phyloP scores from a whole-genome alignment of 2,888 invertebrate genomes.

The Andrena fulva region DNA sequence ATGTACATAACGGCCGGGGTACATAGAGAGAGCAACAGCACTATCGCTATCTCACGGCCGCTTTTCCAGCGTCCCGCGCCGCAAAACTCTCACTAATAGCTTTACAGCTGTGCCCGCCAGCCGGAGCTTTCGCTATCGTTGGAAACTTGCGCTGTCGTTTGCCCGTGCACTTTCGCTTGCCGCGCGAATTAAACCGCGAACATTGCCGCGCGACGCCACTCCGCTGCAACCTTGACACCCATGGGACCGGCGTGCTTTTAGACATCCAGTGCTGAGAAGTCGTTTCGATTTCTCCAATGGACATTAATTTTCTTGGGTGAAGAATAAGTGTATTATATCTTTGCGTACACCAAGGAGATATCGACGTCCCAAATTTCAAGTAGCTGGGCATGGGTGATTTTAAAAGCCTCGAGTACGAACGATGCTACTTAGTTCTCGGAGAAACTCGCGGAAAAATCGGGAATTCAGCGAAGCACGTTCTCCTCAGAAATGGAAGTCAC shows the following conservation, averaged over 20 bases:
- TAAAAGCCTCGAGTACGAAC: too few relatives aligned
- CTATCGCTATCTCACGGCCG: conserved; percentile 58
- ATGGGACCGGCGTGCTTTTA: too few relatives aligned
- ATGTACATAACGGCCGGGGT: conserved; percentile 55
- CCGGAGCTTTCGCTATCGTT: conserved; percentile 83
- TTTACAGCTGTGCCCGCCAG: conserved; percentile 78
- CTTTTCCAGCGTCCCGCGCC: conserved; percentile 73
- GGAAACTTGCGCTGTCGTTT: conserved; percentile 82
- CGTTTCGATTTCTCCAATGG: too few relatives aligned
- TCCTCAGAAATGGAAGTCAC: background rate
- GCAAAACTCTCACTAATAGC: conserved; percentile 78
- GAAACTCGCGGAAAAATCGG: background rate
- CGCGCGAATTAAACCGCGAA: conserved; percentile 45
- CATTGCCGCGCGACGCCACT: background rate
- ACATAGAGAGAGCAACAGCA: conserved; percentile 60
- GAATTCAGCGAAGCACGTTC: conserved; percentile 1
- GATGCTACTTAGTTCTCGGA: background rate
- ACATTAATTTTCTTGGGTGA: too few relatives aligned
- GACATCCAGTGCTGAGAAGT: too few relatives aligned
- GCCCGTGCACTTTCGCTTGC: conserved; percentile 77
- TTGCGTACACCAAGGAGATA: too few relatives aligned
- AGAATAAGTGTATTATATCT: too few relatives aligned
- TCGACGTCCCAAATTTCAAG: too few relatives aligned
- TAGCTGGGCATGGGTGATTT: too few relatives aligned
- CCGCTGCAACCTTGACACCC: background rate